Evolutionary conservation across 2,888 invertebrate species (phyloP).

Genomic region (Acleris laterana): DNA sequence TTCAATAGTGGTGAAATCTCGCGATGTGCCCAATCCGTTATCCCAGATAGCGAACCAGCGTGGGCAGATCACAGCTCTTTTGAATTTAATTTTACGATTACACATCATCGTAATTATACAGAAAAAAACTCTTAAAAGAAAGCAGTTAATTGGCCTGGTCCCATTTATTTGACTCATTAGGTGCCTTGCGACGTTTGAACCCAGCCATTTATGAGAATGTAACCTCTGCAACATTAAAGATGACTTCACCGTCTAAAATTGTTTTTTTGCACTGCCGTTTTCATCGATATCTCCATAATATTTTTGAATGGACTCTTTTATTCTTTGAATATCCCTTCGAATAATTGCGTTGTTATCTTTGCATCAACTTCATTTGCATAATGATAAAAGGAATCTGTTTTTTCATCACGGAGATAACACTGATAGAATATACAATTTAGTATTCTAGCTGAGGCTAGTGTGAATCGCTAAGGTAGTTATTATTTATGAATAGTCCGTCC

Average conservation of each 20-base stretch:
- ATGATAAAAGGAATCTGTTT: conserved; percentile 8
- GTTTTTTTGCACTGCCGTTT: background rate
- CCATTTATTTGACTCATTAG: conserved; percentile 46
- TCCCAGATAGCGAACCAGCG: conserved; percentile 29
- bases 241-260: conserved; percentile 17
- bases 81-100: conserved; percentile 34
- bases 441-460: conserved; percentile 7
- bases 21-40: conserved; percentile 29
- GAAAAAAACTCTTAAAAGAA: conserved; percentile 47
- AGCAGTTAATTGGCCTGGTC: conserved; percentile 61
- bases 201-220: conserved; percentile 1
- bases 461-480: conserved; percentile 50
- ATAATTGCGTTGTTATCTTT: background rate
- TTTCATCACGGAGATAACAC: conserved; percentile 12
- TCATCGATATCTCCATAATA: background rate
- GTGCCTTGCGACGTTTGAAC: conserved; percentile 35
- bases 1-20: conserved; percentile 33
- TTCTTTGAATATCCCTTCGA: background rate
- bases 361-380: conserved; percentile 6
- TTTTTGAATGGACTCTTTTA: too few relatives aligned
- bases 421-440: background rate
- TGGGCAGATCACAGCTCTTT: conserved; percentile 35
- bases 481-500: conserved; percentile 54
- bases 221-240: conserved; percentile 22
- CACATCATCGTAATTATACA: conserved; percentile 34